Evolutionary conservation across 2,113 vertebrate species (phyloP).

Genomic region (Nothobranchius furzeri): DNA sequence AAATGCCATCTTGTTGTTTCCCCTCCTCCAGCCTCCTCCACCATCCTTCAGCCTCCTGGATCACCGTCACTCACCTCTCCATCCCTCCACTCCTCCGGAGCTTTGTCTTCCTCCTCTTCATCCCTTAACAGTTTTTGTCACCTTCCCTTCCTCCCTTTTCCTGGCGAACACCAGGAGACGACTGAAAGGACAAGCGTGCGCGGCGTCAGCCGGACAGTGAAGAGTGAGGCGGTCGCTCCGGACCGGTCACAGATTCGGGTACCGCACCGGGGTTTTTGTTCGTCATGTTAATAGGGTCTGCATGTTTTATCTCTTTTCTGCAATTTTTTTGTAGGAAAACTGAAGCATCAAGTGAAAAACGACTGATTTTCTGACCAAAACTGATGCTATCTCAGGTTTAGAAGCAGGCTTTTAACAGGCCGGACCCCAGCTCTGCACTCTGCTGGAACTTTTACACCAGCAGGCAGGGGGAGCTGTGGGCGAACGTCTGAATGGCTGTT

Average conservation of each 20-base stretch:
- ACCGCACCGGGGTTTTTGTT: not conserved
- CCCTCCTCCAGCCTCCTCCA: constrained; percentile 38
- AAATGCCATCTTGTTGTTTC: not conserved
- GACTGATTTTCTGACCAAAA: no score
- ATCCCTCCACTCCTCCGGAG: constrained; percentile 18
- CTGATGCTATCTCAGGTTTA: not conserved
- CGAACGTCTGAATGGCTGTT: constrained; percentile 10
- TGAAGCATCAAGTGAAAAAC: no score
- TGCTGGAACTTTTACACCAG: constrained; percentile 3
- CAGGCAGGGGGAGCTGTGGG: constrained; percentile 27
- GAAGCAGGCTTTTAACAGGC: not conserved
- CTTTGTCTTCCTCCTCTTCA: constrained; percentile 8
- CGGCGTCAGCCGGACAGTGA: constrained; percentile 25
- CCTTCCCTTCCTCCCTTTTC: constrained; percentile 3
- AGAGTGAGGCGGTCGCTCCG: constrained; percentile 13
- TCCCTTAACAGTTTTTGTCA: constrained; percentile 17
- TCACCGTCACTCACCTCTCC: not conserved
- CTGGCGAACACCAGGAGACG: constrained; percentile 11
- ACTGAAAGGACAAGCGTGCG: constrained; percentile 17
- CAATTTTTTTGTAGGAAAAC: no score
- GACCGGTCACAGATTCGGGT: constrained; percentile 43
- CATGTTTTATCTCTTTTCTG: not conserved
- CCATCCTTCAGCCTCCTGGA: constrained; percentile 54
- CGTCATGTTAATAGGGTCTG: not conserved
- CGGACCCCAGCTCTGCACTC: not conserved